phyloP scores from a whole-genome alignment of 2,797 vertebrate genomes.

The Chaunax sp. region DNA sequence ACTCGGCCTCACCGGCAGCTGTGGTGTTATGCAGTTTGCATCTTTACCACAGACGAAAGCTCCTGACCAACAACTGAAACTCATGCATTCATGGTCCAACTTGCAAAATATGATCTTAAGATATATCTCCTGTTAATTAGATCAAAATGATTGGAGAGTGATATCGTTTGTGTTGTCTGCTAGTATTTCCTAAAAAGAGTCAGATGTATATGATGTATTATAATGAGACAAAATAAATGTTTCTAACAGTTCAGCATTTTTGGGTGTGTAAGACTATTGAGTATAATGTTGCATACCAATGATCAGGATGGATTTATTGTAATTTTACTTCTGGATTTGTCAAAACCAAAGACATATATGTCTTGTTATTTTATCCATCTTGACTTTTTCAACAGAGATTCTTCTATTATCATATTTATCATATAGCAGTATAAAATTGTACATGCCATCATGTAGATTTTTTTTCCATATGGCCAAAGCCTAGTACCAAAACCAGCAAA shows the following conservation, averaged over 20 bases:
- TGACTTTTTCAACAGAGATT: not conserved
- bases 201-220: too few relatives aligned
- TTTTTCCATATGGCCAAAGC: not conserved
- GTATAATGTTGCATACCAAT: not conserved
- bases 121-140: not conserved
- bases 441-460: not conserved
- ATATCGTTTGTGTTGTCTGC: not conserved
- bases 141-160: not conserved
- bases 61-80: not conserved
- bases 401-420: not conserved
- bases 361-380: not conserved
- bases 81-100: not conserved
- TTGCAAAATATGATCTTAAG: not conserved
- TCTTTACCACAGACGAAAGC: not conserved
- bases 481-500: not conserved
- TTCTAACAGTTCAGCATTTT: not conserved
- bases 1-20: conserved; percentile 7
- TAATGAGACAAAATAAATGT: not conserved
- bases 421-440: not conserved
- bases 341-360: not conserved
- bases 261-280: not conserved
- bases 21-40: not conserved
- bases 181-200: not conserved
- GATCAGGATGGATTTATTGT: not conserved
- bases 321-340: not conserved